These are phyloP conservation scores for Trichechus manatus DNA, from an alignment of 2,113 vertebrate species.

Conservation along the genomic window DNA sequence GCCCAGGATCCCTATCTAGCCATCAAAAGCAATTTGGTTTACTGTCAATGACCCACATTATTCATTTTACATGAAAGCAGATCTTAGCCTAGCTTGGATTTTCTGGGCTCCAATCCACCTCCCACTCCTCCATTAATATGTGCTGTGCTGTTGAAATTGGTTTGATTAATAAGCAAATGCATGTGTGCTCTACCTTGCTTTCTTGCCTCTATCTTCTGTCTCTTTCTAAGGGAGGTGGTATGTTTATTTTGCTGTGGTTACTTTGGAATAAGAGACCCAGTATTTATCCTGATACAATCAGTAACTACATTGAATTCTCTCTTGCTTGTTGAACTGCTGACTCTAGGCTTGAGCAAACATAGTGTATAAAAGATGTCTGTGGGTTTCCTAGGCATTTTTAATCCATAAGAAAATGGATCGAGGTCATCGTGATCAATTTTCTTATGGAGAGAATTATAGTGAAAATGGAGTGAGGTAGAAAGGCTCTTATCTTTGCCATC, in stretches of 20 bases:
- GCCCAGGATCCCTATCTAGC: not conserved
- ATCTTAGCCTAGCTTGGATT: not conserved
- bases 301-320: constrained; percentile 67
- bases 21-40: constrained; percentile 18
- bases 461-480: constrained; percentile 76
- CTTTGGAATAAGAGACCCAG: constrained; percentile 68
- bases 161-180: constrained; percentile 62
- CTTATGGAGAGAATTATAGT: constrained; percentile 61
- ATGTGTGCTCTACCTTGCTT: constrained; percentile 53
- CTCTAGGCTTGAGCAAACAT: constrained; percentile 51
- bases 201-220: constrained; percentile 53
- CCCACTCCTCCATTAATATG: not conserved
- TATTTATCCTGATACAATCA: constrained; percentile 72
- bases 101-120: not conserved
- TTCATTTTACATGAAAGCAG: constrained; percentile 28
- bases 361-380: constrained; percentile 65
- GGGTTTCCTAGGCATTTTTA: constrained; percentile 74
- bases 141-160: not conserved
- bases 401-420: constrained; percentile 61
- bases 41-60: not conserved
- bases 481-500: constrained; percentile 65
- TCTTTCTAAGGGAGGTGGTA: constrained; percentile 54
- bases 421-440: constrained; percentile 65
- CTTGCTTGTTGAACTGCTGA: constrained; percentile 70
- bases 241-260: constrained; percentile 73